Evolutionary conservation across 2,113 vertebrate species (phyloP).

Genomic region (Podocnemis expansa): DNA sequence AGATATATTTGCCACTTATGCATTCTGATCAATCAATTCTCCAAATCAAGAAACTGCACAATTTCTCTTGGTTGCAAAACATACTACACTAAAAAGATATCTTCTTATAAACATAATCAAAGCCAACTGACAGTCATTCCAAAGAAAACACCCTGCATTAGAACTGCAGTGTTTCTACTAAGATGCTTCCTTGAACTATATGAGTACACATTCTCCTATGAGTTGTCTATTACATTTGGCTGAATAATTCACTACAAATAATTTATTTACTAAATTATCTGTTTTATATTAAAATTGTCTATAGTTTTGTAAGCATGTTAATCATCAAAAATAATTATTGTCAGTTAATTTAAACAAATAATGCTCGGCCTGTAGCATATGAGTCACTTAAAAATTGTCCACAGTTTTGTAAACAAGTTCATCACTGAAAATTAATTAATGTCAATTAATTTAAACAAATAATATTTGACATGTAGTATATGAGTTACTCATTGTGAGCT

Average conservation of each 20-base stretch:
- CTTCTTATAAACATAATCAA: constrained; percentile 15
- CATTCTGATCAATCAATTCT: neutral
- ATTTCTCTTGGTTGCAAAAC: neutral
- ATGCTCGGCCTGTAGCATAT: neutral
- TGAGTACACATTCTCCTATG: neutral
- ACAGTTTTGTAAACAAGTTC: neutral
- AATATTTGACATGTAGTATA: neutral
- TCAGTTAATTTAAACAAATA: neutral
- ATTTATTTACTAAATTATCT: neutral
- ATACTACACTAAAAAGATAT: constrained; percentile 18
- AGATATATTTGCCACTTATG: neutral
- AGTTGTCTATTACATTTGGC: rapidly evolving
- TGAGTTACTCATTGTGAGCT: neutral
- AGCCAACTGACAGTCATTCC: neutral
- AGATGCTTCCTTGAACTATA: neutral
- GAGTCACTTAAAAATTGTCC: neutral
- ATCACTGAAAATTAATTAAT: neutral
- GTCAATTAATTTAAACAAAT: neutral
- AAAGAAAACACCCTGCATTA: constrained; percentile 8
- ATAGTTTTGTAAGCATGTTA: neutral
- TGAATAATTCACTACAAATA: constrained; percentile 10
- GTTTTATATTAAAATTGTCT: neutral
- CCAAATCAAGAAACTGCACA: neutral
- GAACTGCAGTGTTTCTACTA: neutral
- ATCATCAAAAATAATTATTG: neutral